Evolutionary conservation across 92 coral and sea anemone species (phyloP), one percentile per base, ranked within the genome.

Genomic region (Epizoanthus stellaris): DNA sequence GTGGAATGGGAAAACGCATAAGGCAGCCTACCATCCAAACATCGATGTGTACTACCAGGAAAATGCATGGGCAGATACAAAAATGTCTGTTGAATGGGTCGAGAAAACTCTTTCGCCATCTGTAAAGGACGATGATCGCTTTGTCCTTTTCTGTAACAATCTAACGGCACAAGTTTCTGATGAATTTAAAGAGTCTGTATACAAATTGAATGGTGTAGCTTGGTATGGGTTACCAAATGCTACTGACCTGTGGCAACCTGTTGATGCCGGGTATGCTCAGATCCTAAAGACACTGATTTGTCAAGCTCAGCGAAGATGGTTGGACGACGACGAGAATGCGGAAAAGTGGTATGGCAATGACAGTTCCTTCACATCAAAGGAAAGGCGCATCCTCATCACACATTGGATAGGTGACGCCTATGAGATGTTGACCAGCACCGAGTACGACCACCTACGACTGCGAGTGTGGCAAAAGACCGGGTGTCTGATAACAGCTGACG

Each of bases 11-110:
- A 65, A 87, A 87, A n/a, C 74, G 87, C 61, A 67, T 87, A 4
- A 87, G 87, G 73, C 54, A 65, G 85, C 87, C 58, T 82, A 88
- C 14, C 82, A 87, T 87, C 71, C 73, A 67, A 87, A 74, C n/a
- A 58, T 87, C 63, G 84, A 87, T 40, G 64, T 82, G 54, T 87
- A 82, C 25, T 87, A 58, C n/a, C 87, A 88, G 38, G 91, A 57
- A 73, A 88, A 82, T 14, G 87, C 87, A 2, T 88, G 86, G 90
- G 86, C 81, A 15, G 90, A 87, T 58, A 87, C 81, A 80, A 71
- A 71, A 5, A 58, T 73, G 62, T 80, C 81, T 5, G 90, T 80
- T 58, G 84, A 85, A 47, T 85, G 73, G 86, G 86, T 87, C 70
- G 39, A 87, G 85, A 87, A 53, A 62, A 85, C 80, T 42, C n/a